Base-by-base conservation (phyloP, 2,888 invertebrate genomes). In the Ryuthela nishihirai region DNA sequence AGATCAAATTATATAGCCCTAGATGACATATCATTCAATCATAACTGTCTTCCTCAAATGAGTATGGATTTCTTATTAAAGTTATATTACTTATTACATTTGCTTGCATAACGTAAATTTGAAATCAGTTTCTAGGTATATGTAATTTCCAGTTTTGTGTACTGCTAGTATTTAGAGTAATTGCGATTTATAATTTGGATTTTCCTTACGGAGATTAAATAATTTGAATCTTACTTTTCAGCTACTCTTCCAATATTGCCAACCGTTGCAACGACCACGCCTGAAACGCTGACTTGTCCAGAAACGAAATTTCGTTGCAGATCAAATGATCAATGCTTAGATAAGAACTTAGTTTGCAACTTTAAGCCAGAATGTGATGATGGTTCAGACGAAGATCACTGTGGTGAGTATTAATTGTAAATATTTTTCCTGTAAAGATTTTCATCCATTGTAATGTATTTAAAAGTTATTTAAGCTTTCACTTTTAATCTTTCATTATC, bases 11-110 rank as follows among this genome's bases (percentile, higher is more conserved):
- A 64, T 34, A 52, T 65, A 20, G 65, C 64, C 3, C 9, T 65
- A 10, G 65, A 65, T 25, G 65, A 65, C 18, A 45, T 65, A n/a
- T 64, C 49, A 12, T 65, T 65, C 36, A 52, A 42, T 18, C 20
- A 45, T 15, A 43, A 58, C 20, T 65, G 65, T 50, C 23, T 56
- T n/a, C 44, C 41, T 1, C 40, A 62, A 41, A 45, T 44, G 17
- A 43, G 61, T 62, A 52, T 55, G 50, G n/a, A 21, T 18, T n/a
- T n/a, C n/a, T n/a, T n/a, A n/a, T n/a, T n/a, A n/a, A n/a, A n/a
- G n/a, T n/a, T n/a, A n/a, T n/a, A n/a, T n/a, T n/a, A n/a, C n/a
- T n/a, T n/a, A n/a, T n/a, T n/a, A n/a, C n/a, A n/a, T n/a, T n/a
- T n/a, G n/a, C n/a, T n/a, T n/a, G 9, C 10, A 29, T 29, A 29